These are phyloP conservation scores for Periphyllus acericola DNA, from an alignment of 2,888 invertebrate genomes.

Conservation along the genomic window DNA sequence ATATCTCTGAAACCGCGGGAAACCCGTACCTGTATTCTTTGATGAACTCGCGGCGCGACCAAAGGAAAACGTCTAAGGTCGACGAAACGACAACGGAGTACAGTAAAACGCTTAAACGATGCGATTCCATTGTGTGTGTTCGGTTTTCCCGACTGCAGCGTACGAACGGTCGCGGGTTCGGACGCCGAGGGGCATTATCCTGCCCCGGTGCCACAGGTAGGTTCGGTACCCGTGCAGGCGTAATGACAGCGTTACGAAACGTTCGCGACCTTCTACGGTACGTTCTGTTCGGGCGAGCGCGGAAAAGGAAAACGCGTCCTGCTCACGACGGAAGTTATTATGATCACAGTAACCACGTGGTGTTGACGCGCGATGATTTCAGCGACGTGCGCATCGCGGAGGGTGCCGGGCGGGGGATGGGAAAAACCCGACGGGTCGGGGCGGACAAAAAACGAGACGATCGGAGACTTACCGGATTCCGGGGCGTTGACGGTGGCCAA, in stretches of 20 bases:
- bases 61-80: background rate
- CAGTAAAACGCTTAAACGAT: background rate
- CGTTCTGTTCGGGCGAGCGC: background rate
- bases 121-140: background rate
- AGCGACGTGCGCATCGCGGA: background rate
- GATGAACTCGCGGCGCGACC: background rate
- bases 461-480: background rate
- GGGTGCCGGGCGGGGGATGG: background rate
- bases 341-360: background rate
- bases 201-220: background rate
- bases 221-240: background rate
- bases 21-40: too few relatives aligned
- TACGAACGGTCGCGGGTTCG: background rate
- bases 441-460: too few relatives aligned
- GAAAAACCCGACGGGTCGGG: background rate
- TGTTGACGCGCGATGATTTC: background rate
- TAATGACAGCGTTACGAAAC: background rate
- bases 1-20: too few relatives aligned
- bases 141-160: background rate
- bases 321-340: background rate
- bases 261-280: slow-evolving; percentile 19
- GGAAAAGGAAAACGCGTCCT: background rate
- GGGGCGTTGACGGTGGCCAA: background rate
- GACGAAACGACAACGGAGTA: background rate
- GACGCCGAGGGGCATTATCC: background rate